A percentile compares a stretch with the other conserved stretches of the same genome.
phyloP scores from a whole-genome alignment of 1,140 invertebrate genomes.

The Bicyclus anynana region DNA sequence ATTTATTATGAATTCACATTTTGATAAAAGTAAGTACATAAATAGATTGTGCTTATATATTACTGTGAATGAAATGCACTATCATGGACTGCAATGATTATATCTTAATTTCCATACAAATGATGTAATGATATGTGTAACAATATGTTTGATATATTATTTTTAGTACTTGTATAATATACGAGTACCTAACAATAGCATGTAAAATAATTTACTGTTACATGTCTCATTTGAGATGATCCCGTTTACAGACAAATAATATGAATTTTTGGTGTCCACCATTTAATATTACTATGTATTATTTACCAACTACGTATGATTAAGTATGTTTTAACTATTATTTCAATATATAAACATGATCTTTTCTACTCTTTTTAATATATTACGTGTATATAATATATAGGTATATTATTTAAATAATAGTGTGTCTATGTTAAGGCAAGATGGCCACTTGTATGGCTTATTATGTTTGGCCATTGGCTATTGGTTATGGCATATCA shows the following conservation, averaged over 20 bases:
- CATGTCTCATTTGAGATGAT: background rate
- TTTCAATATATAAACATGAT: background rate
- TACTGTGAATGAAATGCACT: conserved; percentile 73
- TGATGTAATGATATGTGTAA: conserved; percentile 37
- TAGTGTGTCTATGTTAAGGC: conserved; percentile 53
- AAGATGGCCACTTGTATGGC: conserved; percentile 72
- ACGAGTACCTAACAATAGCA: background rate
- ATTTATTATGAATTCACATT: conserved; percentile 68
- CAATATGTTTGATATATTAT: conserved; percentile 29
- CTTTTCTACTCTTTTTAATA: background rate
- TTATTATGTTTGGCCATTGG: too few species aligned
- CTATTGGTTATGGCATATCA: too few species aligned
- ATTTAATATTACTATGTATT: too few species aligned
- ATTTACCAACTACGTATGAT: too few species aligned
- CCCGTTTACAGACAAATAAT: background rate
- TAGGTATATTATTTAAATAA: conserved; percentile 28
- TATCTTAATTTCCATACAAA: conserved; percentile 28
- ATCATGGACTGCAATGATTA: conserved; percentile 54
- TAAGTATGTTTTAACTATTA: background rate
- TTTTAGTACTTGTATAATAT: conserved; percentile 12
- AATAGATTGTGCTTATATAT: conserved; percentile 72
- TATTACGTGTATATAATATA: background rate
- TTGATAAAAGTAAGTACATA: conserved; percentile 52
- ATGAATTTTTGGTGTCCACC: too few species aligned
- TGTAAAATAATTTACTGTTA: background rate